Conservation (phyloP, 2,888 invertebrate genomes). For the Glaucopsyche alexis region DNA sequence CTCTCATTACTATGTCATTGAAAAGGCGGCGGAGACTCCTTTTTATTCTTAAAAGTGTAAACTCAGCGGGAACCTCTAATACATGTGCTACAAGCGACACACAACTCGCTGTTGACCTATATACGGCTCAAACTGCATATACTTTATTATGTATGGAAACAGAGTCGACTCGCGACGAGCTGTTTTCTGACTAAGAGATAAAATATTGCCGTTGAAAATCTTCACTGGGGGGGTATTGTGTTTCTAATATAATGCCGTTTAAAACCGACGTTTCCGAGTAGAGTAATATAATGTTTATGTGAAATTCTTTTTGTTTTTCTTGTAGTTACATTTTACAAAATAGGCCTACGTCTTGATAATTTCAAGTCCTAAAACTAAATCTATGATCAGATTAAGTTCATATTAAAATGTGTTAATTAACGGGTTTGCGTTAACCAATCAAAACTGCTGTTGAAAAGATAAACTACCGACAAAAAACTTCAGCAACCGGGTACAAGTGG, state of each 20-base stretch:
- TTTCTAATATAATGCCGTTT: constrained; percentile 3
- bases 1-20: constrained; percentile 37
- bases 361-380: background rate
- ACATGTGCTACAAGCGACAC: constrained; percentile 39
- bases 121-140: constrained; percentile 41
- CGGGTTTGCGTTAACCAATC: too few species aligned
- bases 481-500: background rate
- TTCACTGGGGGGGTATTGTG: constrained; percentile 30
- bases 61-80: constrained; percentile 37
- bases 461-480: too few species aligned
- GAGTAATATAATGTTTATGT: background rate
- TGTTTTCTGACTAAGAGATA: constrained; percentile 40
- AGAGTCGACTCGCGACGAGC: constrained; percentile 40
- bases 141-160: constrained; percentile 42
- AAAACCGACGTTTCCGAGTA: background rate
- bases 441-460: too few species aligned
- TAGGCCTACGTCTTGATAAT: too few species aligned
- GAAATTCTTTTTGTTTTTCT: background rate
- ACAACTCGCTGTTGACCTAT: constrained; percentile 40
- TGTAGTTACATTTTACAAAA: background rate
- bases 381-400: background rate
- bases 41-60: constrained; percentile 38
- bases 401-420: background rate
- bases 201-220: constrained; percentile 42
- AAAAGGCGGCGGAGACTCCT: constrained; percentile 34